Conservation (phyloP, 1,140 invertebrate genomes). For the Stratiolaelaps scimitus region DNA sequence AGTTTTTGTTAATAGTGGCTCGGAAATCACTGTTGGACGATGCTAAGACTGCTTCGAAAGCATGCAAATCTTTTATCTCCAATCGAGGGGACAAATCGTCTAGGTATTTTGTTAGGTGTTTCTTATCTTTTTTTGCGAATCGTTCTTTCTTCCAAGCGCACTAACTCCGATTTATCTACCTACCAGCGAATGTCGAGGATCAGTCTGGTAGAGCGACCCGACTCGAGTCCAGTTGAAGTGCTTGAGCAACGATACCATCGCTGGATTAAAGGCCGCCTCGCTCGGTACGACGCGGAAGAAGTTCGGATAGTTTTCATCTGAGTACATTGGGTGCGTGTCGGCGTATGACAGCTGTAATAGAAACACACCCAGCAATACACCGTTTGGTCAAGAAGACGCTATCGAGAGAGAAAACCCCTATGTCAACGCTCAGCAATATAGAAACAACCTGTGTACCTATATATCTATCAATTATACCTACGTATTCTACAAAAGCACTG, state of each 20-base stretch:
- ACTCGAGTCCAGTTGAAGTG: conserved; percentile 95
- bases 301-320: conserved; percentile 80
- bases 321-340: conserved; percentile 96
- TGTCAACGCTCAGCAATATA: no score
- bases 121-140: no score
- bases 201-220: conserved; percentile 92
- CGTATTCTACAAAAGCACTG: no score
- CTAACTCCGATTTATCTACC: conserved; percentile 40
- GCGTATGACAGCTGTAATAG: conserved; percentile 78
- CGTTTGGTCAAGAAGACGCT: no score
- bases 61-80: no score
- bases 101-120: no score
- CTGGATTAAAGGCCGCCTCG: conserved; percentile 87
- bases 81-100: no score
- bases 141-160: not conserved
- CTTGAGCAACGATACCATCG: conserved; percentile 67
- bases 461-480: no score
- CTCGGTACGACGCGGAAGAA: conserved; percentile 91
- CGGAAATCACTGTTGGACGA: no score
- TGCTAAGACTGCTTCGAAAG: no score
- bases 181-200: conserved; percentile 78
- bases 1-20: no score
- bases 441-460: no score
- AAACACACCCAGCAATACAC: conserved; percentile 1
- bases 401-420: not conserved